Percentiles rank a stretch among this genome's conserved stretches.
phyloP scores from a whole-genome alignment of 53 echinoderm and acorn worm species.

The Patiria pectinifera region DNA sequence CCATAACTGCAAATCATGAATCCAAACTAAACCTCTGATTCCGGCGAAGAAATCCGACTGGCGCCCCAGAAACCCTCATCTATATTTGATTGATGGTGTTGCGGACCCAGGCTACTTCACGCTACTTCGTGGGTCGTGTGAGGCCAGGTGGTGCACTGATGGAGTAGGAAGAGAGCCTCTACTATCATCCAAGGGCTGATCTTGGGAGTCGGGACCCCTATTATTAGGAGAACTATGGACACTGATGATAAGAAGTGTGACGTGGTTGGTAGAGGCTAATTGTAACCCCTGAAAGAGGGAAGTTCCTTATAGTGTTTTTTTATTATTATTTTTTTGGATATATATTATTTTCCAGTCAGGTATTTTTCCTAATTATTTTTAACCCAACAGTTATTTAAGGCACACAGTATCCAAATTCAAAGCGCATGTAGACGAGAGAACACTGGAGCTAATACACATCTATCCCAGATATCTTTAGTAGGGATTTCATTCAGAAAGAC shows the following conservation, averaged over 20 bases:
- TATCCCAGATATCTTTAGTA: too few relatives aligned
- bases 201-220: neutral
- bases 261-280: neutral
- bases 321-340: too few relatives aligned
- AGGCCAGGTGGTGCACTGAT: conserved; percentile 24
- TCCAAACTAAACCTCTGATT: neutral
- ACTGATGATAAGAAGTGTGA: neutral
- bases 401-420: too few relatives aligned
- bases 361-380: too few relatives aligned
- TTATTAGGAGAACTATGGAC: neutral
- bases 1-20: neutral
- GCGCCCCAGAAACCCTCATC: neutral
- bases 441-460: too few relatives aligned
- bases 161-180: neutral
- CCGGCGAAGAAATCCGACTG: neutral
- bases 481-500: too few relatives aligned
- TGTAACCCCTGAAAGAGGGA: neutral
- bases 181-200: neutral
- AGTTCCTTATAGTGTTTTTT: too few relatives aligned
- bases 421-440: too few relatives aligned
- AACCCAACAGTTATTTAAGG: too few relatives aligned
- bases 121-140: conserved; percentile 8
- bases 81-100: conserved; percentile 13
- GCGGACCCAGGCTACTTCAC: neutral
- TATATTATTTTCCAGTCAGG: too few relatives aligned